Evolutionary conservation across 1,140 invertebrate species (phyloP).

Genomic region (Hylyphantes graminicola): DNA sequence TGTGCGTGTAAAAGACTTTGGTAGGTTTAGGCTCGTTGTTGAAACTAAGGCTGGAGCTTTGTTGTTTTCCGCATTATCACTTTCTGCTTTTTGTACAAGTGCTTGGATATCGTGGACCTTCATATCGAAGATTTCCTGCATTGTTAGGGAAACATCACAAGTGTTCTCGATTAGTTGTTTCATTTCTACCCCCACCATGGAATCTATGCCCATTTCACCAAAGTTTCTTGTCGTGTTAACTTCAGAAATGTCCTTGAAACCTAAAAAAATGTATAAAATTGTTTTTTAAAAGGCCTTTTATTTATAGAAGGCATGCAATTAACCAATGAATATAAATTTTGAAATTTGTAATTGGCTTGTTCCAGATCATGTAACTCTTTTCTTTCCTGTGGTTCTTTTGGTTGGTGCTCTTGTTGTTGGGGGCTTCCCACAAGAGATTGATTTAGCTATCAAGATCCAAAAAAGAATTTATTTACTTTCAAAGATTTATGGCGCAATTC

Average conservation of each 20-base stretch:
- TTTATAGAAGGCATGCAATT: not conserved
- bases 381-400: too few relatives aligned
- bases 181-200: constrained; percentile 97
- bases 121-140: constrained; percentile 86
- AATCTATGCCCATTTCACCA: constrained; percentile 95
- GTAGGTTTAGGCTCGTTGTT: constrained; percentile 4
- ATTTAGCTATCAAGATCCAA: too few relatives aligned
- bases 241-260: not conserved
- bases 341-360: too few relatives aligned
- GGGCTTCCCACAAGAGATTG: too few relatives aligned
- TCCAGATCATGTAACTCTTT: too few relatives aligned
- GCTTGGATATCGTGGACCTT: constrained; percentile 78
- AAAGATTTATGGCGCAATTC: too few relatives aligned
- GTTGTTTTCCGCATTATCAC: not conserved
- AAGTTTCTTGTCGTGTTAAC: constrained; percentile 71
- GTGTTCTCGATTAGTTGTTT: constrained; percentile 94
- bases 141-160: constrained; percentile 86
- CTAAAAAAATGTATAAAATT: constrained; percentile 19
- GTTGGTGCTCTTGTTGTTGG: too few relatives aligned
- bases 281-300: not conserved
- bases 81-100: constrained; percentile 2
- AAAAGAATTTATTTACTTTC: too few relatives aligned
- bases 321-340: too few relatives aligned
- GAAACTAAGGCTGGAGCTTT: not conserved
- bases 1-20: not conserved